Base-by-base conservation (phyloP, 2,888 invertebrate species). In the Biston stratarius region DNA sequence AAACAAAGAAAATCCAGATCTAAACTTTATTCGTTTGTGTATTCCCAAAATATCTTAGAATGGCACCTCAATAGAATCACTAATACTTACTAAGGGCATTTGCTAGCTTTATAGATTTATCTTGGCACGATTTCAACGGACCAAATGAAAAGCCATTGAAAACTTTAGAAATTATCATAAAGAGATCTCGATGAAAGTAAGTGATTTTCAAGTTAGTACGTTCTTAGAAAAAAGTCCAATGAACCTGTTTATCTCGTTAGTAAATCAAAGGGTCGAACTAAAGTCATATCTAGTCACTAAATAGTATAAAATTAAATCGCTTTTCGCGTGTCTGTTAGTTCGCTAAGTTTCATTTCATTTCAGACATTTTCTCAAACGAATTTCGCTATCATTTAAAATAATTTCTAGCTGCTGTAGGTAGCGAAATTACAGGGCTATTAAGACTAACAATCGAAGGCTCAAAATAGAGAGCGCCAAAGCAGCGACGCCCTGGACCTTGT, bases 131-230 rank as follows among this genome's bases (percentile, higher is more conserved):
- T 40, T n/a, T 40, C 53, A 55, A 42, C 6, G 24, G 11, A 55
- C 24, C 12, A 42, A 55, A 24, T 10, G 12, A 40, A 53, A 51
- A 36, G 12, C n/a, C 15, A 36, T 8, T 40, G 42, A 42, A 55
- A 42, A 55, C 42, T 55, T 55, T 42, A 42, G 24, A 55, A 55
- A 42, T 55, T 8, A 42, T 42, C 24, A 42, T 55, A 42, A 55
- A 55, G 33, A 55, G 42, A 42, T 42, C 42, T 55, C 24, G 24
- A 42, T 38, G 38, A 52, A 52, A 55, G 15, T 36, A 51, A 34
- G 38, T 9, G 42, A 55, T 55, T 55, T 55, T 33, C 12, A 12
- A 24, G 24, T 24, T 42, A 42, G 9, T 42, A 33, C n/a, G 8
- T 42, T 33, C n/a, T 53, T 40, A 53, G n/a, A 36, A 38, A 52